Base-by-base conservation (phyloP, 64 coral and sea anemone species). In the Actinia equina region DNA sequence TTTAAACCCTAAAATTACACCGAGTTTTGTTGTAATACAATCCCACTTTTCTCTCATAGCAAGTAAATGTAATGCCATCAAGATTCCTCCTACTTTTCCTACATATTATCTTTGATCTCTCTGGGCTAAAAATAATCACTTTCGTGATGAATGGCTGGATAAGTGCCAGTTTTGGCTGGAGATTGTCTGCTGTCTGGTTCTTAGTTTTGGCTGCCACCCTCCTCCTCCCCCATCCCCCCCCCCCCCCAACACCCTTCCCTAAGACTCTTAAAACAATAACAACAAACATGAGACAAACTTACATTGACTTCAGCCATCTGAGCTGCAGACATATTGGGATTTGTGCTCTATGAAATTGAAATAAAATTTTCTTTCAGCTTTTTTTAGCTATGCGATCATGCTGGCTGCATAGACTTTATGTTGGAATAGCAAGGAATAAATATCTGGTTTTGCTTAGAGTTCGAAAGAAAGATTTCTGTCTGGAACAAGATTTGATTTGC, bases 251-350 rank as follows among this genome's bases (percentile, higher is more conserved):
- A 60, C 41, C 20, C 63, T 25, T 22, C 63, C 19, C 63, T 23
- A 49, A 49, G 46, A 8, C 46, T 10, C 63, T 23, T n/a, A 12
- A 10, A n/a, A 41, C 23, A 27, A 25, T 30, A 30, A 12, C 2
- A 67, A 64, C 11, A 30, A 27, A 30, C 0, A 30, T 10, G 41
- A 74, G 9, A 74, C 69, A 74, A 42, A 92, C 96, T 98, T 94
- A 98, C 96, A 92, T 98, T 98, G 12, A 98, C 96, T 90, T 98
- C 93, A 27, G 93, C 93, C 96, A 98, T 98, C 74, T 98, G 96
- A 57, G 96, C 96, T 37, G 96, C 93, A 6, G 96, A 98, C 96
- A 98, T 98, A 44, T 94, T 94, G 19, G 96, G 96, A 61, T 94
- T 94, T 84, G 96, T 92, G 59, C 93, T 98, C 96, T 98, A 80